Conservation (phyloP, 2,113 vertebrate species). For the Erythrocercus mccallii region DNA sequence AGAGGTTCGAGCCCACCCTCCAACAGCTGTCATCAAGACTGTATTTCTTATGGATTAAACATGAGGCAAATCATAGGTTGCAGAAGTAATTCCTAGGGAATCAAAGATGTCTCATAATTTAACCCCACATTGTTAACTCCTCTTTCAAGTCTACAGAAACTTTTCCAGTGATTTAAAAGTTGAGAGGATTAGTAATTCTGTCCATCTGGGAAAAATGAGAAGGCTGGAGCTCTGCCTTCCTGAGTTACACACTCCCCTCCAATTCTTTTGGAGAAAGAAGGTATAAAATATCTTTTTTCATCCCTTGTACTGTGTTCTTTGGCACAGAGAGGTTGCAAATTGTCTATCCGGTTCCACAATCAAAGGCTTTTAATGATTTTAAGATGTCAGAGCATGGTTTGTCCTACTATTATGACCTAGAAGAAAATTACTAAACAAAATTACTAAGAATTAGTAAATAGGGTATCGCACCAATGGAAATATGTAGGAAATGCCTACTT, state of each 20-base stretch:
- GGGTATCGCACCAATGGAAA: neutral
- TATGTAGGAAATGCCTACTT: neutral
- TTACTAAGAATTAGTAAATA: neutral
- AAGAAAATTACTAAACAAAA: neutral
- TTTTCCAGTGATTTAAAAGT: neutral
- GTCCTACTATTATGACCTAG: neutral
- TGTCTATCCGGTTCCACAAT: neutral
- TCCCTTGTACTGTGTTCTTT: neutral
- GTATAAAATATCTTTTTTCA: neutral
- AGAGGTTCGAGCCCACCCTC: neutral
- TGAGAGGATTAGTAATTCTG: neutral
- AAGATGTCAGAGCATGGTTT: neutral
- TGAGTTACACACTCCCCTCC: neutral
- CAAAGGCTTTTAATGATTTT: neutral
- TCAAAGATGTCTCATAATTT: neutral
- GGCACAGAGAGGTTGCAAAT: neutral
- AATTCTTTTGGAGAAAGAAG: neutral
- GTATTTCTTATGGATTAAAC: neutral
- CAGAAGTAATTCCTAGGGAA: neutral
- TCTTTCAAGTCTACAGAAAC: neutral
- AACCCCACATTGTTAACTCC: neutral
- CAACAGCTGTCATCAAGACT: neutral
- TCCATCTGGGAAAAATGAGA: neutral
- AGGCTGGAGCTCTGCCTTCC: neutral
- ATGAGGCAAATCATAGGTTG: neutral